Percentiles rank a stretch among this genome's conserved stretches.
phyloP scores from a whole-genome alignment of 2,888 invertebrate species.

The Ommatoiulus sabulosus region DNA sequence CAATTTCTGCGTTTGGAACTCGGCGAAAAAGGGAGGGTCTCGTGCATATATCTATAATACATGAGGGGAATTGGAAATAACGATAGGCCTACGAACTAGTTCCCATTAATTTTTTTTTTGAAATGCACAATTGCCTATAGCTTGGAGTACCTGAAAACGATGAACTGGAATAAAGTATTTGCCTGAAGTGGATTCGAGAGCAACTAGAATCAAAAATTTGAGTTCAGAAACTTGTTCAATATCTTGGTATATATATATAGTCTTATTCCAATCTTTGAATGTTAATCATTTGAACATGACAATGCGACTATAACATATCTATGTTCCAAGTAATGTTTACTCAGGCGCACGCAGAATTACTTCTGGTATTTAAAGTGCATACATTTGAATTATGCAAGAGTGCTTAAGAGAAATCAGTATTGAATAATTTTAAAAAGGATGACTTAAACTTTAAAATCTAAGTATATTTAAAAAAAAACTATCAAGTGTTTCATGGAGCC shows the following conservation, averaged over 20 bases:
- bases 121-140: not conserved
- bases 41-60: conserved; percentile 13
- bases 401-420: no score
- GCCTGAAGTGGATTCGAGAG: not conserved
- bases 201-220: not conserved
- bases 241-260: no score
- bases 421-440: no score
- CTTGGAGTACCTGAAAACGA: not conserved
- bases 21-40: conserved; percentile 36
- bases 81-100: not conserved
- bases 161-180: not conserved
- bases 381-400: no score
- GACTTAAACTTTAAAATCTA: no score
- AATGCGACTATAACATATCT: no score
- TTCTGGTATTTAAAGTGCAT: no score
- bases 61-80: not conserved
- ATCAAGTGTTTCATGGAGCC: not conserved
- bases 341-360: no score
- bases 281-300: no score
- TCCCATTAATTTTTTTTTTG: conserved; percentile 15
- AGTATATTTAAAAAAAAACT: no score
- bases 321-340: no score
- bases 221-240: not conserved
- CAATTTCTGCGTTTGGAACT: conserved; percentile 36
- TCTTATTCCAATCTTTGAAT: no score